Conservation (phyloP, 2,888 invertebrate species). For the Pilophorus perplexus region DNA sequence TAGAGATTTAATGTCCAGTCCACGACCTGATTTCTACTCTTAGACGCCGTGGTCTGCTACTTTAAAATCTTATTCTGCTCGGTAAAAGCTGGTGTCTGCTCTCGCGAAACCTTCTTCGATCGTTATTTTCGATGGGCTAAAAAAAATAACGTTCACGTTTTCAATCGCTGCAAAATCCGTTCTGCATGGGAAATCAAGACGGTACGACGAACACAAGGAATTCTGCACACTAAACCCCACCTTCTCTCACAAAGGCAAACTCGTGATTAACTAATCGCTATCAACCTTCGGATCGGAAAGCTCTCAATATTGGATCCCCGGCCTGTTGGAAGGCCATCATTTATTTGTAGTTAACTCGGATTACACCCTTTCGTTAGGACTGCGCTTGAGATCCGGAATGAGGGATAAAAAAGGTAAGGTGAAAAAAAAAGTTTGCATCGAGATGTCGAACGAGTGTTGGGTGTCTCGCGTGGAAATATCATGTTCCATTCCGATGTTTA, state of each 20-base stretch:
- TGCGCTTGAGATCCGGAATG: background rate
- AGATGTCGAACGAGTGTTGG: too few relatives aligned
- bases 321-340: background rate
- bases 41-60: too few relatives aligned
- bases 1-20: too few relatives aligned
- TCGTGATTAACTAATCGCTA: background rate
- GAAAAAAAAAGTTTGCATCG: background rate
- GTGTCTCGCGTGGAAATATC: background rate
- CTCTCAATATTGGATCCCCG: background rate
- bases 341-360: background rate
- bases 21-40: too few relatives aligned
- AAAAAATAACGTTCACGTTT: too few relatives aligned
- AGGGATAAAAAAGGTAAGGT: background rate
- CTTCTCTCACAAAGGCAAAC: background rate
- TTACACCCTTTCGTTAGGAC: too few relatives aligned
- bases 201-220: conserved; percentile 1
- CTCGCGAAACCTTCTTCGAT: too few relatives aligned
- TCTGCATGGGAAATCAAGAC: background rate
- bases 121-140: too few relatives aligned
- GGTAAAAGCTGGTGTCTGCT: too few relatives aligned
- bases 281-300: background rate
- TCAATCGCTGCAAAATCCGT: too few relatives aligned
- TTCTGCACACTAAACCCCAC: too few relatives aligned
- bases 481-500: background rate
- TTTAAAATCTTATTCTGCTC: too few relatives aligned